phyloP scores from a whole-genome alignment of 2,888 invertebrate genomes.

The Ramazzottius varieornatus region DNA sequence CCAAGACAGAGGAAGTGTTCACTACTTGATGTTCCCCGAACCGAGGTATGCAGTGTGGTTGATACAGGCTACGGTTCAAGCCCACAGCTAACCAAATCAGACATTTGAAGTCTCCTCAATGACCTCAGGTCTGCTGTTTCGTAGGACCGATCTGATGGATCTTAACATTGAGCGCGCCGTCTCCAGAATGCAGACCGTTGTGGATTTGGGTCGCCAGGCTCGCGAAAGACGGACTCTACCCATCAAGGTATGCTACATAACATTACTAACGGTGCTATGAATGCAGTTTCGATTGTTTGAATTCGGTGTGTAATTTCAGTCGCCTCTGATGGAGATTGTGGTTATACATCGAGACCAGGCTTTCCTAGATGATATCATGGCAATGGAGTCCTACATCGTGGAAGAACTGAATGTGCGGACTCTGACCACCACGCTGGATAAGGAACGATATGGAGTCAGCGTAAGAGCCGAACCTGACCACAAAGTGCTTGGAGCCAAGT shows the following conservation, averaged over 20 bases:
- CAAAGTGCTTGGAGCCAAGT: constrained; percentile 55
- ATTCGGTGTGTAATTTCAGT: constrained; percentile 26
- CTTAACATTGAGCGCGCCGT: constrained; percentile 64
- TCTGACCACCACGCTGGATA: constrained; percentile 59
- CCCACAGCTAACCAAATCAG: no score
- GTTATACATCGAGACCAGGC: constrained; percentile 59
- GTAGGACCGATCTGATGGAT: constrained; percentile 38
- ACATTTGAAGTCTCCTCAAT: no score
- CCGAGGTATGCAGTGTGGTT: constrained; percentile 26
- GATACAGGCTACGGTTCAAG: no score
- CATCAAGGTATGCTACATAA: constrained; percentile 42
- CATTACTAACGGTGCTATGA: not conserved
- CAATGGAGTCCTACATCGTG: constrained; percentile 53
- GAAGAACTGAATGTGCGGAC: constrained; percentile 64
- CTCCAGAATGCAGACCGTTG: constrained; percentile 68
- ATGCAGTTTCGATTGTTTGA: not conserved
- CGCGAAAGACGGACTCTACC: constrained; percentile 78
- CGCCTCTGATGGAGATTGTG: constrained; percentile 81
- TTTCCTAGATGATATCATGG: constrained; percentile 47
- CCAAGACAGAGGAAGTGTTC: constrained; percentile 38
- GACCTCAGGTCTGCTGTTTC: no score
- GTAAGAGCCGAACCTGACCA: constrained; percentile 82
- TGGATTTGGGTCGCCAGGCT: constrained; percentile 71
- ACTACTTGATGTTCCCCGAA: constrained; percentile 65
- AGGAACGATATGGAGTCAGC: constrained; percentile 65